Evolutionary conservation across 2,888 invertebrate genomes (phyloP).

Genomic region (Lasioglossum lativentre): DNA sequence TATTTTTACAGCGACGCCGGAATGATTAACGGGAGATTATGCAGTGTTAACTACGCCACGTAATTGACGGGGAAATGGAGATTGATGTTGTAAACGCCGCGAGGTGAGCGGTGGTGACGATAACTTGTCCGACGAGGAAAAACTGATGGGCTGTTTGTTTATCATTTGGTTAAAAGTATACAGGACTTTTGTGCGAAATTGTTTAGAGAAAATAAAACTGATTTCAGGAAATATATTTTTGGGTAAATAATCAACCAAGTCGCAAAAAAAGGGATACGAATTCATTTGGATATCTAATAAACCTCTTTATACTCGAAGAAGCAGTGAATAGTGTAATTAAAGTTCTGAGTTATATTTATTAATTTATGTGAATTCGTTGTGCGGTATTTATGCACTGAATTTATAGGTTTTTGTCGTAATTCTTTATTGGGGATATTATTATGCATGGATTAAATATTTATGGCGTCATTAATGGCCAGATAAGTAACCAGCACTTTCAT

Average conservation of each 20-base stretch:
- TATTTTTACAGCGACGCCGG: background rate
- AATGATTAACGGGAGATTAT: slow-evolving; percentile 12
- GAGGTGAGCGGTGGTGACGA: background rate
- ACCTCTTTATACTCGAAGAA: background rate
- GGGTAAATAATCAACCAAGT: too few relatives aligned
- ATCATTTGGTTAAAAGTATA: background rate
- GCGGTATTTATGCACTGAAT: too few relatives aligned
- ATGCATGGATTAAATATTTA: slow-evolving; percentile 14
- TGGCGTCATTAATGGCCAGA: background rate
- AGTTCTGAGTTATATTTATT: background rate
- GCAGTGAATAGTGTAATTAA: background rate
- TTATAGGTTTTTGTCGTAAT: background rate
- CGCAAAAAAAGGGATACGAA: too few relatives aligned
- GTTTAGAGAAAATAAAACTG: too few relatives aligned
- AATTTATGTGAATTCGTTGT: background rate
- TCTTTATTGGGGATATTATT: background rate
- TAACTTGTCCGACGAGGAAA: background rate
- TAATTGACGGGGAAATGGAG: slow-evolving; percentile 1
- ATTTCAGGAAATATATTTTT: too few relatives aligned
- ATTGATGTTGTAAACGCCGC: slow-evolving; percentile 2
- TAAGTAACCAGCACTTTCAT: background rate
- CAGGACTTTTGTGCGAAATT: background rate
- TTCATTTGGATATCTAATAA: too few relatives aligned
- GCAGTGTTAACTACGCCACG: background rate
- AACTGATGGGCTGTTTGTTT: background rate